A percentile compares a stretch with the other conserved stretches of the same genome.
phyloP scores from a whole-genome alignment of 2,888 invertebrate species.

The Melanargia galathea region DNA sequence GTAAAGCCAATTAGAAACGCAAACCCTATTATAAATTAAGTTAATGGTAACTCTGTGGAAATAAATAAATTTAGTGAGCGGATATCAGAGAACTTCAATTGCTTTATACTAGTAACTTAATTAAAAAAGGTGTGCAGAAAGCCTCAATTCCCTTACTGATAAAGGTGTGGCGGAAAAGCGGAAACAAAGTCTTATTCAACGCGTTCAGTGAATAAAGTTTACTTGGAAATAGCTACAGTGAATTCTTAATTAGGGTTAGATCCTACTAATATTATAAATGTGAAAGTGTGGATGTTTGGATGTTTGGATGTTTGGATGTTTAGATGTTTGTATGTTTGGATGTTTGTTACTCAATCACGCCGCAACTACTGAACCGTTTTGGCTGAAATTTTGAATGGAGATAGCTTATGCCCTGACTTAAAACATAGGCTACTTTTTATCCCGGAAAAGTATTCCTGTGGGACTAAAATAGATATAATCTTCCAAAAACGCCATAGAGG shows the following conservation, averaged over 20 bases:
- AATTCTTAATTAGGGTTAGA: conserved; percentile 33
- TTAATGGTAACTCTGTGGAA: not conserved
- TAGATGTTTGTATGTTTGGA: too few relatives aligned
- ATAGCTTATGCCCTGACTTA: too few relatives aligned
- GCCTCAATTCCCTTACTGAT: not conserved
- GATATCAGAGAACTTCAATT: not conserved
- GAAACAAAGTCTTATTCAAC: conserved; percentile 29
- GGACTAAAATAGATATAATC: too few relatives aligned
- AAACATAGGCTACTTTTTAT: too few relatives aligned
- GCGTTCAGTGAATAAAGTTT: conserved; percentile 24
- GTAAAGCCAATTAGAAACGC: not conserved
- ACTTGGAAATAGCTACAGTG: conserved; percentile 26
- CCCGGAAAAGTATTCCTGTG: too few relatives aligned
- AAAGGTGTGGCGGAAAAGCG: not conserved
- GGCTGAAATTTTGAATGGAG: too few relatives aligned
- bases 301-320: too few relatives aligned
- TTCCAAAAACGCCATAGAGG: too few relatives aligned
- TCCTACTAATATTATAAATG: too few relatives aligned
- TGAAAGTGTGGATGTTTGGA: too few relatives aligned
- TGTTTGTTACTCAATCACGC: too few relatives aligned
- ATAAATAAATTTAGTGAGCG: not conserved
- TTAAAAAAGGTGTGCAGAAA: not conserved
- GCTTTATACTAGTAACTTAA: not conserved
- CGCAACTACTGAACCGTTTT: too few relatives aligned
- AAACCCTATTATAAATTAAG: not conserved